Base-by-base conservation (phyloP, 2,797 vertebrate species). In the Betta splendens region DNA sequence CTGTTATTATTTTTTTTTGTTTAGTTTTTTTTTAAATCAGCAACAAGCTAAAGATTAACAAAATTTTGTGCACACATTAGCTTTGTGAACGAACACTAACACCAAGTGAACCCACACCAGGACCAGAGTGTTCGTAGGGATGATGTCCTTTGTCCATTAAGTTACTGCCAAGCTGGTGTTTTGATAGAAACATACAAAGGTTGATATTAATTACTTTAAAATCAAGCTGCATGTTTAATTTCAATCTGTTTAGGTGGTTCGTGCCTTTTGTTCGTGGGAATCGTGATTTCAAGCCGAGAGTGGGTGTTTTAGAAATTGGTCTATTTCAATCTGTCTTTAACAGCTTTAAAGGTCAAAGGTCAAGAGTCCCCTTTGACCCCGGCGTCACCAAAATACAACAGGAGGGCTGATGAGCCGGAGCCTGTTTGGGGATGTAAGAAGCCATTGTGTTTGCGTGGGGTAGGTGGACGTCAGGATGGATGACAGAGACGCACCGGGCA, bases 261-360 rank as follows among this genome's bases (percentile, higher is more conserved):
- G 7, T 46, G 20, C 9, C 32, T 46, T 28, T 50, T 64, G 45
- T 54, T 64, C 15, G 49, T 5, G 25, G n/a, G 28, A 9, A 44
- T 45, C 20, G 28, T 15, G 7, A 57, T 22, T 36, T 28, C 45
- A n/a, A 45, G 64, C 21, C 5, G 65, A 20, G 59, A n/a, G 17
- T 12, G 44, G 40, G 48, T 22, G 17, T 75, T 52, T 59, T 60
- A 75, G 70, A 62, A 22, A 15, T 18, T 1, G 11, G 47, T 28
- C 58, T 58, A 66, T 69, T 69, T 69, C 37, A 56, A 46, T 50
- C 50, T 59, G 81, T 42, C 72, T 84, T 71, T 66, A 73, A 70
- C 66, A 76, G 81, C 74, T 84, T 79, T 57, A 67, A 43, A 17
- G 77, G 83, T 85, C 79, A 85, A 87, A 87, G 86, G 83, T 87